Evolutionary conservation across 2,797 vertebrate genomes (phyloP), one percentile per base, ranked within the genome.

Genomic region (Spizella passerina): DNA sequence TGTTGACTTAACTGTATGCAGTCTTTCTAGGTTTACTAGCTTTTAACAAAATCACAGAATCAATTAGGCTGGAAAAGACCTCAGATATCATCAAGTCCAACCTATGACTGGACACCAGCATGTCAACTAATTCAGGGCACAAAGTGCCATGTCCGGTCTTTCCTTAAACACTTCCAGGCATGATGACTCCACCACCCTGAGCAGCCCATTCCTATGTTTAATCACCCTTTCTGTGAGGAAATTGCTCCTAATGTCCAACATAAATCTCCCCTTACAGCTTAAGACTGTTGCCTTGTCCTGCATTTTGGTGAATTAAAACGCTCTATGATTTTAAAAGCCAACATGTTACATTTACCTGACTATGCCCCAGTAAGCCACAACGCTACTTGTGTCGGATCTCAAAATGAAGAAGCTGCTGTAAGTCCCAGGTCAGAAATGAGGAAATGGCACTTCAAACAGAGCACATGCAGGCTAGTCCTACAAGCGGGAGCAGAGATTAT

Each of bases 71-170:
- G 17, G 44, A 39, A 70, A 77, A 64, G 21, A 23, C 12, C 24
- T 70, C 24, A 16, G 38, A 64, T 26, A 70, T 34, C 38, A 52
- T 27, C 6, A 32, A 46, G 24, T 14, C 32, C 43, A 70, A 21
- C 20, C 21, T 30, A 16, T 26, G 49, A 50, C 21, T 8, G 3
- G 53, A 44, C 38, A 77, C 6, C 18, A 57, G 17, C 49, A 19
- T 0, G 0, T 14, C 38, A 64, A 14, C 5, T 23, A 57, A 38
- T 34, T 32, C 44, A 50, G 9, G 50, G 30, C 23, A 70, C 9
- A 8, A 41, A 39, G 29, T 30, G 56, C 9, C 56, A 38, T 1
- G 17, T 16, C 24, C 32, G 50, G 5, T 44, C n/a, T 57, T 56
- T 44, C n/a, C 43, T 70, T 63, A 30, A 76, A 50, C 17, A 39